Evolutionary conservation across 2,113 vertebrate genomes (phyloP), one percentile per base, ranked within the genome.

Genomic region (Bungarus multicinctus): DNA sequence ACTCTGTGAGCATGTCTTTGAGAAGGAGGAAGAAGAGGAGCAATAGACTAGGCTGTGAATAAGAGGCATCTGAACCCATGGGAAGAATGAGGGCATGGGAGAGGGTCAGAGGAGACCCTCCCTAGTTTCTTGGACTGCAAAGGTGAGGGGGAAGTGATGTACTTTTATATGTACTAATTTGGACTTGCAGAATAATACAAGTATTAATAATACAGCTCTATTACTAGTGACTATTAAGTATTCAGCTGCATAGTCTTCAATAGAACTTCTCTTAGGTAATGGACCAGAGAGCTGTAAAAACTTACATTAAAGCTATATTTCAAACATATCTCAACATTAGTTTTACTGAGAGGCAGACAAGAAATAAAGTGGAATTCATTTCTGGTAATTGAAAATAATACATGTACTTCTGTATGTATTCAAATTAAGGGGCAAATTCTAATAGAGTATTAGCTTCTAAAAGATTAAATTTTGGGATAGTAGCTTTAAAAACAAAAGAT

Each of bases 401-500:
- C 89, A 91, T 69, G 11, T 34, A 91, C 94, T 92, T 89, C n/a
- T n/a, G n/a, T 53, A 93, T 53, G 45, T 20, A 2, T 14, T 22
- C 20, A 43, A 94, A 94, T 47, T 16, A 95, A 94, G 90, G 90
- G 85, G 90, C 16, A 90, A 4, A 87, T 0, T 91, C 16, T 16
- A 52, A 88, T 89, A 90, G 92, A 58, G 94, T 95, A 87, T 85
- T 94, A 95, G 18, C 2, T 90, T 94, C 1, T 14, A 91, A 91
- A 91, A 94, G 55, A 58, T 50, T 93, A 54, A 86, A 30, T 43
- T 94, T 95, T 55, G 4, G n/a, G 5, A 95, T 94, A 97, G 95
- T 60, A 90, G 14, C 58, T 94, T 57, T 86, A 94, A 95, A 5
- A 92, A n/a, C 5, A 91, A 0, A 89, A 85, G 91, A 90, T 93